Evolutionary conservation across 2,797 vertebrate genomes (phyloP), one percentile per base, ranked within the genome.

Genomic region (Hippocampus kuda): DNA sequence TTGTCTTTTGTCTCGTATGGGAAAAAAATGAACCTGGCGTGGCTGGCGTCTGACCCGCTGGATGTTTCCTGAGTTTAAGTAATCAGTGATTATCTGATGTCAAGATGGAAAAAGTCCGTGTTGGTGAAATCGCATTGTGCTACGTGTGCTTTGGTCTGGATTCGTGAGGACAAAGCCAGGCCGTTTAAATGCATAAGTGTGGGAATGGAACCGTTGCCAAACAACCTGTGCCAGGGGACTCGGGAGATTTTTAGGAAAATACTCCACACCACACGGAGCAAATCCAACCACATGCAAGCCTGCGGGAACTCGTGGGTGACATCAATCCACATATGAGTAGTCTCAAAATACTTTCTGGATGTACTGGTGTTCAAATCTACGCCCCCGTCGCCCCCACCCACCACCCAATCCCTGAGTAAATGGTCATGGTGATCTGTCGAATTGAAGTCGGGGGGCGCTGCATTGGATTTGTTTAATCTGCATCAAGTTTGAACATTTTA

Each of bases 81-180:
- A 90, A 91, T 92, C 84, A 90, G 82, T 65, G 80, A 84, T 89
- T 91, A 91, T 91, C 90, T 87, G 89, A 92, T 91, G 87, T 69
- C 72, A 83, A 30, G 70, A 83, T 81, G 77, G 61, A 79, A 85
- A 83, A 81, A 68, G 64, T 67, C 78, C 80, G 70, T 66, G 77
- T 79, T 84, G 78, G 79, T 86, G 81, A 87, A 81, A 84, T 74
- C 83, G 77, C 88, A 84, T 81, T 80, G 85, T 81, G 73, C 79
- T 83, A 79, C 73, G 78, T 85, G 83, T 81, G 83, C 81, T 71
- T 80, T 11, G 73, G 79, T 83, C 73, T 74, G 75, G 68, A 79
- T 79, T 75, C 79, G 71, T 64, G 73, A 84, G 77, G 76, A 77
- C 72, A 79, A 83, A 85, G 76, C 81, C 84, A 84, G 76, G 68